phyloP scores from a whole-genome alignment of 2,113 vertebrate species.

The Serinus canaria region DNA sequence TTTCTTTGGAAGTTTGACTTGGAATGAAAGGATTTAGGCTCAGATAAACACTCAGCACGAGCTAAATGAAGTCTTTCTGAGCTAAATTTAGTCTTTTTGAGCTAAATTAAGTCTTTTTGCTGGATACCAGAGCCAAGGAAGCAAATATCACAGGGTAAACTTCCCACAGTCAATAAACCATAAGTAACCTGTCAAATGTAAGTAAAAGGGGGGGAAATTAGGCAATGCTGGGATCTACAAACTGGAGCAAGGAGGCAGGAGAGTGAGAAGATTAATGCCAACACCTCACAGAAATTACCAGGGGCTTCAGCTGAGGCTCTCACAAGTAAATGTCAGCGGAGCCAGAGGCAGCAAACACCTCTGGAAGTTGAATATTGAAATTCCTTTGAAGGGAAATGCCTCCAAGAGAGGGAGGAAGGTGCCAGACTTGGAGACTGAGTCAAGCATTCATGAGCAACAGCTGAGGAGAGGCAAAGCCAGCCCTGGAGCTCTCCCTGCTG shows the following conservation, averaged over 20 bases:
- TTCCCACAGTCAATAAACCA: not conserved
- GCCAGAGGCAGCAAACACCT: not conserved
- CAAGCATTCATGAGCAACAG: not conserved
- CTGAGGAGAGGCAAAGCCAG: not conserved
- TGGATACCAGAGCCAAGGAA: not conserved
- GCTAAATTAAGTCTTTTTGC: not conserved
- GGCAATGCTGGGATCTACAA: not conserved
- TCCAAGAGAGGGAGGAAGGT: not conserved
- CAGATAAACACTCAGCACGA: not conserved
- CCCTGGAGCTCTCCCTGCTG: not conserved
- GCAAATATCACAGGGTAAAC: not conserved
- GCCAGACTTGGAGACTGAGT: not conserved
- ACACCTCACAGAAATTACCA: not conserved
- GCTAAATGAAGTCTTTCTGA: not conserved
- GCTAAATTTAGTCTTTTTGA: not conserved
- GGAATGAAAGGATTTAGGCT: not conserved
- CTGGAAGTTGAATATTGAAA: not conserved
- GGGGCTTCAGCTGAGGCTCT: not conserved
- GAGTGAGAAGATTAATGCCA: constrained; percentile 13
- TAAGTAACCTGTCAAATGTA: not conserved
- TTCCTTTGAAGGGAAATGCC: not conserved
- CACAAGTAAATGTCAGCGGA: not conserved
- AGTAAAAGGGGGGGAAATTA: not conserved
- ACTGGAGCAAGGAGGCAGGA: not conserved
- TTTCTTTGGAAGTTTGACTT: not conserved